Percentiles rank a stretch among this genome's conserved stretches.
phyloP scores from a whole-genome alignment of 2,888 invertebrate species.

The Cyaniris semiargus region DNA sequence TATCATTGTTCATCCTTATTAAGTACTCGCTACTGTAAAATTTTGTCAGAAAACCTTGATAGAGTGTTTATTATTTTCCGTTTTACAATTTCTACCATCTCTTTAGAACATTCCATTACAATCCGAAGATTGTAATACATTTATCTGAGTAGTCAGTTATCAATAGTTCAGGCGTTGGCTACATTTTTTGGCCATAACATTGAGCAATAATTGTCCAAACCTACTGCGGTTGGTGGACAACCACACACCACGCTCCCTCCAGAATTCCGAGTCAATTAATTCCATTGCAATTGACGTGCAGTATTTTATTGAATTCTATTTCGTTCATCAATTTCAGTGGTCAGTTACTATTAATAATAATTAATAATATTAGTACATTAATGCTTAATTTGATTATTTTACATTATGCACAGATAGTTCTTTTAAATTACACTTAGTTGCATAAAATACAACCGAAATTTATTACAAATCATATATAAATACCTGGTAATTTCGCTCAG shows the following conservation, averaged over 20 bases:
- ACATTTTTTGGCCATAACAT: neutral
- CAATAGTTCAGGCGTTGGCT: neutral
- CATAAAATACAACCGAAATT: neutral
- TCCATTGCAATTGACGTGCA: neutral
- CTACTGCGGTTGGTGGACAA: neutral
- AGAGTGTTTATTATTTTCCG: no score
- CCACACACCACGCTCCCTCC: conserved; percentile 17
- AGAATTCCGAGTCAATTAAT: conserved; percentile 11
- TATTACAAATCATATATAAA: no score
- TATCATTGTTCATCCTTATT: no score
- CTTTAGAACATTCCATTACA: no score
- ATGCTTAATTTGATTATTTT: neutral
- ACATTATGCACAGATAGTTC: neutral
- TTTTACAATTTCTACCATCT: no score
- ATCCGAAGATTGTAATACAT: no score
- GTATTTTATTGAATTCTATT: conserved; percentile 8
- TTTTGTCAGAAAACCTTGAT: no score
- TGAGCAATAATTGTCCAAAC: neutral
- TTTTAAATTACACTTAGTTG: neutral
- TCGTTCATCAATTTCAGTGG: neutral
- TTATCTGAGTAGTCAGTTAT: neutral
- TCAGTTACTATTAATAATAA: neutral
- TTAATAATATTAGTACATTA: neutral
- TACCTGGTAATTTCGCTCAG: no score
- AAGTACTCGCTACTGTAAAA: no score